phyloP scores from a whole-genome alignment of 2,113 vertebrate species.

The Dipodomys stephensi region DNA sequence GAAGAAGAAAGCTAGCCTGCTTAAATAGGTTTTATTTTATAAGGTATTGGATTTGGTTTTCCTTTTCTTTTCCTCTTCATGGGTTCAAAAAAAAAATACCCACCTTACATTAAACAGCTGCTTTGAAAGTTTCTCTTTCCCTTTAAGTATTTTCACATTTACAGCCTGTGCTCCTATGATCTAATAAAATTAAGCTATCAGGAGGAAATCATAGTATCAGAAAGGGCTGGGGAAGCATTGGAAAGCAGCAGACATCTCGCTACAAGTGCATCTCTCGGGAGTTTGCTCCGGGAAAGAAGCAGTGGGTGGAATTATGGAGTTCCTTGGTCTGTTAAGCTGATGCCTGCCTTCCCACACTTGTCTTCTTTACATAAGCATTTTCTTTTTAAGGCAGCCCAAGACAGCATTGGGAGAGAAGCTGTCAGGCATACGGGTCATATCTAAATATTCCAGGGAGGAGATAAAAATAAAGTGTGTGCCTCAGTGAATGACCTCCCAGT shows the following conservation, averaged over 20 bases:
- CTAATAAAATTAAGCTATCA: slow-evolving; percentile 80
- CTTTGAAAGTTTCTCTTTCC: slow-evolving; percentile 74
- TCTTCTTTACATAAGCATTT: slow-evolving; percentile 68
- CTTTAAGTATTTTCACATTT: slow-evolving; percentile 77
- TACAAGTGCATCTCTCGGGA: slow-evolving; percentile 23
- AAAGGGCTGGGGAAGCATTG: slow-evolving; percentile 53
- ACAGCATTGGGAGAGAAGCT: neutral
- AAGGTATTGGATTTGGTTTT: slow-evolving; percentile 31
- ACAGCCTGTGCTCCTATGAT: slow-evolving; percentile 57
- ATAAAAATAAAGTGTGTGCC: slow-evolving; percentile 68
- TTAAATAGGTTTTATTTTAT: slow-evolving; percentile 49
- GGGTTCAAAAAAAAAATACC: neutral
- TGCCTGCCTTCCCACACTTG: slow-evolving; percentile 54
- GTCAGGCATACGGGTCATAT: slow-evolving; percentile 18
- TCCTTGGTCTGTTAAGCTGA: slow-evolving; percentile 59
- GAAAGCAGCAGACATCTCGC: slow-evolving; percentile 37
- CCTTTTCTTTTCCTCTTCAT: neutral
- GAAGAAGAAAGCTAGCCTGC: slow-evolving; percentile 43
- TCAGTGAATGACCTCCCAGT: slow-evolving; percentile 58
- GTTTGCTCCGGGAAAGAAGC: neutral
- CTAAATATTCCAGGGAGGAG: slow-evolving; percentile 63
- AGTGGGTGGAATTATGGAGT: slow-evolving; percentile 40
- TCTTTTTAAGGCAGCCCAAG: slow-evolving; percentile 35
- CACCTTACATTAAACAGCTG: slow-evolving; percentile 48
- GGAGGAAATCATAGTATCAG: slow-evolving; percentile 63